Conservation (phyloP, 2,888 invertebrate genomes). For the Hypsopygia costalis region DNA sequence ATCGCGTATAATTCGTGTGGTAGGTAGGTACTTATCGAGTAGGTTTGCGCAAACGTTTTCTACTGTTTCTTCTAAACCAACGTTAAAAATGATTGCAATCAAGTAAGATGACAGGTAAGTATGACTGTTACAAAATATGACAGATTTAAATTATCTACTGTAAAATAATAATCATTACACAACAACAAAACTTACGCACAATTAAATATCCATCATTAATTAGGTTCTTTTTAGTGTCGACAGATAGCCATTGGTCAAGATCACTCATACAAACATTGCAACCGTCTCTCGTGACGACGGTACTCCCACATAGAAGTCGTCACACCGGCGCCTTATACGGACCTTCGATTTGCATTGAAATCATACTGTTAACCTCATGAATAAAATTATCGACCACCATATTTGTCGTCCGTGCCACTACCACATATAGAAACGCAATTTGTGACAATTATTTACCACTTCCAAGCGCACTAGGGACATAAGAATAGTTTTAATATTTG, state of each 20-base stretch:
- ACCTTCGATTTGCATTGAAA: conserved; percentile 24
- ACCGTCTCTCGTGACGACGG: conserved; percentile 47
- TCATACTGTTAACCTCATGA: conserved; percentile 39
- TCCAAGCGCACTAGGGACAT: conserved; percentile 13
- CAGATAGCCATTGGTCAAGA: not conserved
- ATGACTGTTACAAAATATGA: no score
- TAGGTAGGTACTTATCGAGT: no score
- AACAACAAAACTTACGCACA: conserved; percentile 5
- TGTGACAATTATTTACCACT: conserved; percentile 30
- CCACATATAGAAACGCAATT: conserved; percentile 31
- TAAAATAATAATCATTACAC: no score
- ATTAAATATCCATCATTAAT: conserved; percentile 7
- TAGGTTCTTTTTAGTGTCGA: not conserved
- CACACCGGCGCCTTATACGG: conserved; percentile 46
- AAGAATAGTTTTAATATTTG: conserved; percentile 28
- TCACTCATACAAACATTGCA: conserved; percentile 32
- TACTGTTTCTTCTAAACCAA: no score
- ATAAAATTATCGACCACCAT: conserved; percentile 57
- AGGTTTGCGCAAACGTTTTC: no score
- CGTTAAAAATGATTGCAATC: no score
- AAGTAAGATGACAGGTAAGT: no score
- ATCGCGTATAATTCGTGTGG: no score
- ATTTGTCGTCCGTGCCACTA: conserved; percentile 48
- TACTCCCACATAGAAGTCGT: conserved; percentile 49
- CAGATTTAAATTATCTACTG: no score